Evolutionary conservation across 2,113 vertebrate genomes (phyloP).

Genomic region (cat (Felis catus)): DNA sequence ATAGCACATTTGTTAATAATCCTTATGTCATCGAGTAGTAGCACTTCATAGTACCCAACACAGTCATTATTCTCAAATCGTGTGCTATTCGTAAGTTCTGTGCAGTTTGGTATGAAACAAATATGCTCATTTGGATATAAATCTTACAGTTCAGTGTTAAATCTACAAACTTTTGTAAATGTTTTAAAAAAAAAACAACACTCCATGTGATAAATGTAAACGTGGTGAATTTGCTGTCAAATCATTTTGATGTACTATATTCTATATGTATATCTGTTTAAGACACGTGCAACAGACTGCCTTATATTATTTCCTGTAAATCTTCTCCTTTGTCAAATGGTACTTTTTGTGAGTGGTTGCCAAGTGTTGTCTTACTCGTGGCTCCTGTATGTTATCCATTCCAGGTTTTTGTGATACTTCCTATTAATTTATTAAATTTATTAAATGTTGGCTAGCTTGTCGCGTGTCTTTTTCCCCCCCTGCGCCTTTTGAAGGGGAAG

Average conservation of each 20-base stretch:
- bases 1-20: conserved; percentile 75
- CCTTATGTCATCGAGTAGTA: conserved; percentile 66
- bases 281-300: conserved; percentile 70
- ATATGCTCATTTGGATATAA: conserved; percentile 72
- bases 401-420: conserved; percentile 74
- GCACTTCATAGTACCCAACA: conserved; percentile 45
- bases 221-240: conserved; percentile 68
- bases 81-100: conserved; percentile 74
- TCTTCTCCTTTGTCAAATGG: conserved; percentile 64
- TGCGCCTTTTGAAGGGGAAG: not conserved
- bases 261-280: conserved; percentile 63
- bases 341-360: conserved; percentile 73
- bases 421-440: conserved; percentile 80
- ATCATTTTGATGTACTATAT: conserved; percentile 74
- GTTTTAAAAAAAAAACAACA: conserved; percentile 65
- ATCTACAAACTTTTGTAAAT: conserved; percentile 75
- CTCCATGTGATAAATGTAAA: conserved; percentile 62
- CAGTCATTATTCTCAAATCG: conserved; percentile 66
- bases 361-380: conserved; percentile 66
- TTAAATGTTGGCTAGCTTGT: conserved; percentile 64
- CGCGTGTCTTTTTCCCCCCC: not conserved
- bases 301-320: conserved; percentile 77
- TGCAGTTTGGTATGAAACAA: conserved; percentile 74
- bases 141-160: conserved; percentile 69
- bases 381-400: conserved; percentile 62